Percentiles rank a stretch among this genome's conserved stretches.
phyloP scores from a whole-genome alignment of 2,888 invertebrate species.

The Anodontia alba region DNA sequence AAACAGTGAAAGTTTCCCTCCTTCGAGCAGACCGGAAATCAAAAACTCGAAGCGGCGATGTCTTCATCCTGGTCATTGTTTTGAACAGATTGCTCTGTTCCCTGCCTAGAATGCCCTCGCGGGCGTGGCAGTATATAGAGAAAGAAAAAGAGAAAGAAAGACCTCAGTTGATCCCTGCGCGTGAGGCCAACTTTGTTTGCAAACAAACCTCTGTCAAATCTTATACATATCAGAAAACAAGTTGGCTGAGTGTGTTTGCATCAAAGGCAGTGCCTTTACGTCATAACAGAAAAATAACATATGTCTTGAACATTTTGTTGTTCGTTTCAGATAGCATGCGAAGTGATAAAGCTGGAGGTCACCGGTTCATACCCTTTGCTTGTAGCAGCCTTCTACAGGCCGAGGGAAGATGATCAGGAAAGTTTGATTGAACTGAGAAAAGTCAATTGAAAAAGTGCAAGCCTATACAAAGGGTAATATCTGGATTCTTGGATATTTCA shows the following conservation, averaged over 20 bases:
- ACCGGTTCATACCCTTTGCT: background rate
- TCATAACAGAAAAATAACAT: no score
- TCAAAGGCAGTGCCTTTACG: no score
- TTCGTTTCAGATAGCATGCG: background rate
- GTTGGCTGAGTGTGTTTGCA: no score
- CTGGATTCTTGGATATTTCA: conserved; percentile 15
- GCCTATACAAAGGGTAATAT: background rate
- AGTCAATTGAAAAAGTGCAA: background rate
- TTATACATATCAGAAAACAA: no score
- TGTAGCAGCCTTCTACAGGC: background rate
- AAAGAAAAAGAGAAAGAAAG: no score
- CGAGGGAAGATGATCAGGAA: background rate
- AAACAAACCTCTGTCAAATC: no score
- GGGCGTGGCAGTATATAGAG: no score
- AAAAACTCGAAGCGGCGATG: conserved; percentile 5
- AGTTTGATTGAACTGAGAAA: background rate
- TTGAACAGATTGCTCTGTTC: no score
- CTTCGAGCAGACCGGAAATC: background rate
- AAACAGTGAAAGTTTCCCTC: background rate
- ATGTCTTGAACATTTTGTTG: no score
- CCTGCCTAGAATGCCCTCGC: no score
- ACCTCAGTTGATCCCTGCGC: background rate
- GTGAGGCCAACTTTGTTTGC: background rate
- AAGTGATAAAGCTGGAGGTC: conserved; percentile 8
- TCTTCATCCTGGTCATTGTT: conserved; percentile 17